Conservation (phyloP, 2,797 vertebrate species). For the Parauchenoglanis punctatus region DNA sequence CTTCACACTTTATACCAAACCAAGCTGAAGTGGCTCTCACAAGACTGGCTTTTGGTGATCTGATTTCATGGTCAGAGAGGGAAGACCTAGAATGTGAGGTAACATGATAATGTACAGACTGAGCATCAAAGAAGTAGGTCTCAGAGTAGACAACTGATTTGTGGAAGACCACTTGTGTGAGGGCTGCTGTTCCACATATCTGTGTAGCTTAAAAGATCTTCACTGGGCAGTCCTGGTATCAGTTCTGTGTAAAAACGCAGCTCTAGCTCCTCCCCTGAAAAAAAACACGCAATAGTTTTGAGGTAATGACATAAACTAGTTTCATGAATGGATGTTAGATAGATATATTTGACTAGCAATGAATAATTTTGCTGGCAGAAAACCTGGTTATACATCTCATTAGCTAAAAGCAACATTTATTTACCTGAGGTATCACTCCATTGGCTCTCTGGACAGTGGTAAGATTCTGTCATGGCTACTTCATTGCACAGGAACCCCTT, state of each 20-base stretch:
- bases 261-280: conserved; percentile 68
- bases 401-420: conserved; percentile 61
- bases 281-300: conserved; percentile 40
- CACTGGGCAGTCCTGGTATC: conserved; percentile 38
- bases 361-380: not conserved
- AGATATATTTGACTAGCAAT: conserved; percentile 8
- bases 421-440: conserved; percentile 80
- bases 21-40: not conserved
- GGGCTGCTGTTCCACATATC: conserved; percentile 45
- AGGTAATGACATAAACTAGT: not conserved
- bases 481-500: conserved; percentile 86
- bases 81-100: conserved; percentile 37
- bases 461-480: conserved; percentile 62
- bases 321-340: conserved; percentile 7
- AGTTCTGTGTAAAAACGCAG: conserved; percentile 66
- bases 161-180: conserved; percentile 11
- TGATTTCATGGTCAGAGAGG: conserved; percentile 19
- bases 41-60: not conserved
- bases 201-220: conserved; percentile 50
- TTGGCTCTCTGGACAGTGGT: conserved; percentile 70
- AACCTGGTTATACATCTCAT: not conserved
- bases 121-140: not conserved
- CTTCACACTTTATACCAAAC: not conserved
- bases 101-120: not conserved
- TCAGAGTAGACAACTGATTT: conserved; percentile 24